A percentile compares a stretch with the other conserved stretches of the same genome.
Conservation (phyloP, 2,113 vertebrate species). For the Muscicapa adusta region DNA sequence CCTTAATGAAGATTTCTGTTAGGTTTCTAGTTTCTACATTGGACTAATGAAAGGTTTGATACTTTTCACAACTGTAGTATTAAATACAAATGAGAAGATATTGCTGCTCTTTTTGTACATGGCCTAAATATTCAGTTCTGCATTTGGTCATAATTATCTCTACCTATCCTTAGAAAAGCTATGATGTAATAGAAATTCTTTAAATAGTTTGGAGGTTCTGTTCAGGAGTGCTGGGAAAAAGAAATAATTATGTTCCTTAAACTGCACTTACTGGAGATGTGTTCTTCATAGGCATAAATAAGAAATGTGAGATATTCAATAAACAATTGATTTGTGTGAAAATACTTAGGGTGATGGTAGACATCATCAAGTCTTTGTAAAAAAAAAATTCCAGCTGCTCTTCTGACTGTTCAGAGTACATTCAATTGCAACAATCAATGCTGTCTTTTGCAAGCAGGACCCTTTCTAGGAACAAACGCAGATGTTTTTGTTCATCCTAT, state of each 20-base stretch:
- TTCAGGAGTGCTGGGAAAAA: not conserved
- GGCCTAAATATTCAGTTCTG: not conserved
- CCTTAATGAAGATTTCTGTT: not conserved
- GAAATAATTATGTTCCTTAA: not conserved
- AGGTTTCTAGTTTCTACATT: not conserved
- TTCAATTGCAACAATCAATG: not conserved
- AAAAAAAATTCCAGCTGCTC: not conserved
- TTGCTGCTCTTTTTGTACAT: fast-evolving
- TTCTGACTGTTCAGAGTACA: not conserved
- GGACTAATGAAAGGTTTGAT: not conserved
- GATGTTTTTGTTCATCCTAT: not conserved
- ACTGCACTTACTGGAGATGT: not conserved
- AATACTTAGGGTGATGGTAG: not conserved
- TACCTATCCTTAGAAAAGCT: not conserved
- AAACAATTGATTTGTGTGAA: not conserved
- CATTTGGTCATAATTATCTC: not conserved
- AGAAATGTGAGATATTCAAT: not conserved
- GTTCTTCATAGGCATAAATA: not conserved
- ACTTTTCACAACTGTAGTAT: not conserved
- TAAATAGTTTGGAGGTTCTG: fast-evolving
- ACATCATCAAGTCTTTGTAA: not conserved
- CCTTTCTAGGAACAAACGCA: not conserved
- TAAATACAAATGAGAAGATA: not conserved
- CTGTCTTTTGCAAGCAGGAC: not conserved
- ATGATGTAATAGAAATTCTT: not conserved